phyloP scores from a whole-genome alignment of 2,113 vertebrate species.

The Pteropus alecto region DNA sequence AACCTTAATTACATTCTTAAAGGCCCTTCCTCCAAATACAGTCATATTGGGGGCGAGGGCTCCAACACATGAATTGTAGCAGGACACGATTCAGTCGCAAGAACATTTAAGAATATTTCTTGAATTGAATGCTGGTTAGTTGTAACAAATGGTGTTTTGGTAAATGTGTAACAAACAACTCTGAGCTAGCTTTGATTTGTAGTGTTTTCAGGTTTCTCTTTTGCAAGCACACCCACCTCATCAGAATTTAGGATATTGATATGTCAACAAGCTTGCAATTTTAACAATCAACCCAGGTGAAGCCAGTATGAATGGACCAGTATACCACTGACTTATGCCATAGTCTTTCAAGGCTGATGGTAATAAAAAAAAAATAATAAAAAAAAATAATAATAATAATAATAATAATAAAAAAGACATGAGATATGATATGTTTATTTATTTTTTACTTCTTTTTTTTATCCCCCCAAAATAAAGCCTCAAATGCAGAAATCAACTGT shows the following conservation, averaged over 20 bases:
- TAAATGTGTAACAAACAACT: background rate
- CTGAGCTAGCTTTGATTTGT: background rate
- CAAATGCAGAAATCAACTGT: background rate
- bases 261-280: background rate
- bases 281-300: background rate
- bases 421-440: background rate
- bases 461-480: background rate
- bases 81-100: background rate
- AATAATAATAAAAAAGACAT: too few relatives aligned
- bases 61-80: background rate
- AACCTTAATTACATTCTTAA: background rate
- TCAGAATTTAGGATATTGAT: background rate
- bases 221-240: background rate
- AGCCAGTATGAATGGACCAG: background rate
- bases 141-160: fast-evolving
- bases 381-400: too few relatives aligned
- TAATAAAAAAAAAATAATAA: background rate
- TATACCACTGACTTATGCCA: fast-evolving
- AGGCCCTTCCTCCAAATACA: background rate
- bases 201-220: background rate
- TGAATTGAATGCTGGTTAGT: background rate
- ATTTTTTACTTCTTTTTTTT: background rate
- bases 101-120: background rate
- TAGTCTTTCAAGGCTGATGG: background rate
- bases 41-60: fast-evolving